A percentile compares a stretch with the other conserved stretches of the same genome.
Evolutionary conservation across 2,888 invertebrate species (phyloP).

Genomic region (Mesoligia furuncula): DNA sequence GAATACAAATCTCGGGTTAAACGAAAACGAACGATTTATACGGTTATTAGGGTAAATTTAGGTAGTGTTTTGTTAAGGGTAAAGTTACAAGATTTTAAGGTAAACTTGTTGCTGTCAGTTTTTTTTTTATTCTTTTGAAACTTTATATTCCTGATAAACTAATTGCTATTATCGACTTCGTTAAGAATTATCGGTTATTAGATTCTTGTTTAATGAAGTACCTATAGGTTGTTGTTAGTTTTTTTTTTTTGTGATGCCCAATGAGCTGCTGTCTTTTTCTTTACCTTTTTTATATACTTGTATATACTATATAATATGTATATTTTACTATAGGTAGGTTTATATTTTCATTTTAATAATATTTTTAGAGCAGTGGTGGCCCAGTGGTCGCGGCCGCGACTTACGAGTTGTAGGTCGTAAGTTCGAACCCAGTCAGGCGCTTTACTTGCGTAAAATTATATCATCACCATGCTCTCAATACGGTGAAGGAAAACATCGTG

Average conservation of each 20-base stretch:
- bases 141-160: background rate
- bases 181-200: background rate
- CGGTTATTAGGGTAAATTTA: constrained; percentile 21
- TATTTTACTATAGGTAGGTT: background rate
- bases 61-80: constrained; percentile 16
- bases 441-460: too few species aligned
- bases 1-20: constrained; percentile 47
- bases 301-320: too few species aligned
- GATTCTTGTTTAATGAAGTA: background rate
- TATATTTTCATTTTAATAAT: background rate
- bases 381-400: too few species aligned
- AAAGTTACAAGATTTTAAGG: background rate
- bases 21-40: constrained; percentile 43
- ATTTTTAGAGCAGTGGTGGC: background rate
- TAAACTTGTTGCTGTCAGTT: background rate
- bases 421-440: too few species aligned
- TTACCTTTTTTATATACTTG: too few species aligned
- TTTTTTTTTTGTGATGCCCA: too few species aligned
- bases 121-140: background rate
- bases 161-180: background rate
- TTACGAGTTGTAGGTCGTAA: too few species aligned
- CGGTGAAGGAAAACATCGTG: too few species aligned
- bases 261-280: too few species aligned
- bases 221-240: too few species aligned
- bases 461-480: too few species aligned